phyloP scores from a whole-genome alignment of 2,113 vertebrate genomes.

The Coregonus clupeaformis region DNA sequence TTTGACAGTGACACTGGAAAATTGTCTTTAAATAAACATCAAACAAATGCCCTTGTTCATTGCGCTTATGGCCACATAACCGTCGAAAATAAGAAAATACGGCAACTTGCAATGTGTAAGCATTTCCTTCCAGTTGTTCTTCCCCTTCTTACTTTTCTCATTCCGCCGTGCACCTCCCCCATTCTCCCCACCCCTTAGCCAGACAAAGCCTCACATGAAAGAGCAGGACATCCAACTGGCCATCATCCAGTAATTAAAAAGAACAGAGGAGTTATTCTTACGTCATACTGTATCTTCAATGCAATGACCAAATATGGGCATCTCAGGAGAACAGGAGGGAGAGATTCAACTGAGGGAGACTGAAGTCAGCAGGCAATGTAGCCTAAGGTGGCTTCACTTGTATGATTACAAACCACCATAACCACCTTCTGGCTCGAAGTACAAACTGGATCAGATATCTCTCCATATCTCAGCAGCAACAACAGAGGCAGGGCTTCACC shows the following conservation, averaged over 20 bases:
- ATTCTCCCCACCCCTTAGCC: background rate
- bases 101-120: background rate
- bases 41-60: no score
- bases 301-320: conserved; percentile 39
- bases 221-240: conserved; percentile 20
- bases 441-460: no score
- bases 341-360: background rate
- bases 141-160: conserved; percentile 6
- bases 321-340: conserved; percentile 8
- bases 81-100: no score
- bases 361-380: conserved; percentile 6
- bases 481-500: background rate
- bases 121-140: conserved; percentile 6
- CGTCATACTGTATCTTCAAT: conserved; percentile 42
- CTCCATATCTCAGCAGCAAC: background rate
- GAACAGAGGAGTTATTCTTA: conserved; percentile 31
- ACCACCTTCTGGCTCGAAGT: no score
- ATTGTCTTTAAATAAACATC: no score
- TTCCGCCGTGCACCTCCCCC: background rate
- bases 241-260: conserved; percentile 16
- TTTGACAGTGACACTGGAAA: no score
- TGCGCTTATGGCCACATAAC: no score
- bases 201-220: conserved; percentile 32
- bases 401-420: no score
- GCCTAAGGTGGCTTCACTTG: conserved; percentile 19